Evolutionary conservation across 2,888 invertebrate genomes (phyloP), one percentile per base, ranked within the genome.

Genomic region (Eurytoma adleriae): DNA sequence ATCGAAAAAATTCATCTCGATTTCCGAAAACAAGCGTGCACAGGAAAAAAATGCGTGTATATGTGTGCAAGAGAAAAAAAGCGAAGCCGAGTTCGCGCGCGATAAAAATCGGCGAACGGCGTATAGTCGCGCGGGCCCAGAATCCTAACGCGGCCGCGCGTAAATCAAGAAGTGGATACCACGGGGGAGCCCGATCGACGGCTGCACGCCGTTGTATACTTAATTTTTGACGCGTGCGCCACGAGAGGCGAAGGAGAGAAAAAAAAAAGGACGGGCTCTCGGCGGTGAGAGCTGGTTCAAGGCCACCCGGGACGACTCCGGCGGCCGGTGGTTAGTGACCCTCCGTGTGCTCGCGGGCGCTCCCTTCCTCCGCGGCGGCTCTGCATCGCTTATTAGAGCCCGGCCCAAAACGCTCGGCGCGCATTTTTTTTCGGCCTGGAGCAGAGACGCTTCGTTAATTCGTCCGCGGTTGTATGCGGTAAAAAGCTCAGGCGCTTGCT

Each of bases 291-390:
- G 59, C 80, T 84, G 85, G 87, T 85, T 87, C 89, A 89, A 89
- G 89, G 88, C 79, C 87, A 83, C 78, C 83, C 85, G 83, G 84
- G 81, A 82, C 84, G 78, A 81, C 82, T 85, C 85, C 82, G 82
- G 70, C 78, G 66, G 70, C 77, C 67, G 69, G 81, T 86, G 88
- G 88, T 88, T 87, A 88, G 84, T 86, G 88, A 88, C 87, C 88
- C 80, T 74, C 13, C 79, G 79, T 40, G 7, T 40, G 5, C 40
- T 40, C 40, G 40, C 40, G 4, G 40, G 40, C 40, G 40, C 40
- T 40, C 40, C 40, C 40, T 40, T 40, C 40, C 40, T 40, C 40
- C 40, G n/a, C n/a, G n/a, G 40, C 40, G 40, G 40, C 4, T 40
- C 40, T 40, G 40, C 40, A 40, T 40, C 40, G 40, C 40, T 40